phyloP scores from a whole-genome alignment of 2,888 invertebrate species.

The Lithophane socia region DNA sequence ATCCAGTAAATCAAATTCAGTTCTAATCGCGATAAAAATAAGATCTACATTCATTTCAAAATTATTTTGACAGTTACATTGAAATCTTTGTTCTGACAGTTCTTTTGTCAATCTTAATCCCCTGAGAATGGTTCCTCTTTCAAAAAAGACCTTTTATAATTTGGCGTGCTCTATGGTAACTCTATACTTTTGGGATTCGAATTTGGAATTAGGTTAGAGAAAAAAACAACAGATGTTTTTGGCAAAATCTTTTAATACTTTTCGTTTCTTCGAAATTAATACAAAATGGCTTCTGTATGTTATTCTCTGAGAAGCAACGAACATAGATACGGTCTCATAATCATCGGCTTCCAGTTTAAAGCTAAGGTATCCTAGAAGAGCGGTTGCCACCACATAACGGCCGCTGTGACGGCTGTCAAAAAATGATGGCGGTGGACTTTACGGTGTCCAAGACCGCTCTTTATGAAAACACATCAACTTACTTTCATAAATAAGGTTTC shows the following conservation, averaged over 20 bases:
- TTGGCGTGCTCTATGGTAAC: conserved; percentile 61
- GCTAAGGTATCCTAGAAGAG: no score
- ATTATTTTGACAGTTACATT: neutral
- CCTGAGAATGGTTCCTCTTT: conserved; percentile 55
- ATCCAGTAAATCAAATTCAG: neutral
- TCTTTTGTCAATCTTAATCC: conserved; percentile 59
- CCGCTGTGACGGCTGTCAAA: no score
- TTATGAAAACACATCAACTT: no score
- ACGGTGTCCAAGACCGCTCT: no score
- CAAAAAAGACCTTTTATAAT: conserved; percentile 55
- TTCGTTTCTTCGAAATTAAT: neutral
- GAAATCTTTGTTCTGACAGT: conserved; percentile 17
- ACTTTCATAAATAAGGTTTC: no score
- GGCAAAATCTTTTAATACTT: conserved; percentile 18
- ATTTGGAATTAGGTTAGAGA: conserved; percentile 57
- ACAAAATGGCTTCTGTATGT: conserved; percentile 18
- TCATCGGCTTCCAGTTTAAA: neutral
- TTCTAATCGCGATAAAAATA: fast-evolving
- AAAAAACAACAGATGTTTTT: conserved; percentile 54
- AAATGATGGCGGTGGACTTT: no score
- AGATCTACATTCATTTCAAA: conserved; percentile 4
- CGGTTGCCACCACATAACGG: no score
- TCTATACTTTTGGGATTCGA: conserved; percentile 61
- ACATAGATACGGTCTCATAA: neutral
- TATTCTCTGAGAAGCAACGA: neutral